Evolutionary conservation across 2,888 invertebrate species (phyloP).

Genomic region (Muscina levida): DNA sequence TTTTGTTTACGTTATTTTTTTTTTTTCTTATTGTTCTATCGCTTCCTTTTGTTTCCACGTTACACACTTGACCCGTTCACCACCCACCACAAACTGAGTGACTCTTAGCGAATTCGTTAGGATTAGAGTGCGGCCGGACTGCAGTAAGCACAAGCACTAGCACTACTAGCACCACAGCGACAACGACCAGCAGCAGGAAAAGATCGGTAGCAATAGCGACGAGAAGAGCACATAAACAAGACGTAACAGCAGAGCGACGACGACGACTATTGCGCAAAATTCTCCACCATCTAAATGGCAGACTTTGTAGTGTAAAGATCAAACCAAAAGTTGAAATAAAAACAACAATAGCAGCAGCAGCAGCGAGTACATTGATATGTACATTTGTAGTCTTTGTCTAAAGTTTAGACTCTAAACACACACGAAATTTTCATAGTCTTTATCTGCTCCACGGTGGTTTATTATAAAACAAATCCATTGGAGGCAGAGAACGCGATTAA

Average conservation of each 20-base stretch:
- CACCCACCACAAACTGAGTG: conserved; percentile 28
- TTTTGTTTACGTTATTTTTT: conserved; percentile 20
- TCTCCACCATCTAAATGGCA: too few species aligned
- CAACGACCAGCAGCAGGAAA: neutral
- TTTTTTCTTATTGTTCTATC: neutral
- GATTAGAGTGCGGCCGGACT: too few species aligned
- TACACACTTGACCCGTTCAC: conserved; percentile 31
- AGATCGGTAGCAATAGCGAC: neutral
- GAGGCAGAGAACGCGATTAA: conserved; percentile 20
- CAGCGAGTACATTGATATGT: conserved; percentile 24
- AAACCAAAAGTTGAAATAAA: conserved; percentile 22
- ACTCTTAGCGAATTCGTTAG: neutral
- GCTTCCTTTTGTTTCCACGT: neutral
- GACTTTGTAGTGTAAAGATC: conserved; percentile 6
- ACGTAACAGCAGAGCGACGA: neutral
- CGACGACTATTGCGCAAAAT: conserved; percentile 14
- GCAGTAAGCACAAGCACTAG: neutral
- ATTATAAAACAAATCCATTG: conserved; percentile 1
- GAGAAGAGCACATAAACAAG: too few species aligned
- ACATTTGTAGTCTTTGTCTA: conserved; percentile 23
- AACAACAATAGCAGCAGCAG: neutral
- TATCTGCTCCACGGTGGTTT: conserved; percentile 5
- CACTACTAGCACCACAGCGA: neutral
- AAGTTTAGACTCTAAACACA: too few species aligned
- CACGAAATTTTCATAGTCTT: neutral